A percentile compares a stretch with the other conserved stretches of the same genome.
These are phyloP conservation scores for Cyclophora albipunctata DNA, from an alignment of 2,888 invertebrate genomes.

Conservation along the genomic window DNA sequence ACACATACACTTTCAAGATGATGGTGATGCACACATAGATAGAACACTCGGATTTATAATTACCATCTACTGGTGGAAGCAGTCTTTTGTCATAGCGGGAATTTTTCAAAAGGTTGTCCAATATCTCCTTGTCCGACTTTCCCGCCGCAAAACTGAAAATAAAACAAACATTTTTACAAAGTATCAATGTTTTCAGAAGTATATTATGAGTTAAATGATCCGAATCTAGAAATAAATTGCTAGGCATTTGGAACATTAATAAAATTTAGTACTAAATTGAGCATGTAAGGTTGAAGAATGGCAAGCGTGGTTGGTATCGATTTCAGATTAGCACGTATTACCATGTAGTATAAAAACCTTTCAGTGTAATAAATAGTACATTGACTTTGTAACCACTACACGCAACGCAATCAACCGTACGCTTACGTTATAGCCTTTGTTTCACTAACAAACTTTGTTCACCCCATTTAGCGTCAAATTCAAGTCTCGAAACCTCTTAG, in stretches of 20 bases:
- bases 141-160: constrained; percentile 88
- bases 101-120: constrained; percentile 91
- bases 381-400: constrained; percentile 7
- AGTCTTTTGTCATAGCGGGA: constrained; percentile 95
- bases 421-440: background rate
- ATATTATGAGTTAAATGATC: constrained; percentile 10
- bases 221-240: constrained; percentile 20
- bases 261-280: constrained; percentile 39
- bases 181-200: too few relatives aligned
- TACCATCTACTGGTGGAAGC: constrained; percentile 92
- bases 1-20: background rate
- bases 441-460: too few relatives aligned
- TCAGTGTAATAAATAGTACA: constrained; percentile 25
- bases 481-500: background rate
- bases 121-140: constrained; percentile 93
- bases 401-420: background rate
- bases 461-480: too few relatives aligned
- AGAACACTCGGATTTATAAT: constrained; percentile 22
- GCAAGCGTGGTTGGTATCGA: constrained; percentile 37
- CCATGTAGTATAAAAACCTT: constrained; percentile 30
- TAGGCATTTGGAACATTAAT: constrained; percentile 30
- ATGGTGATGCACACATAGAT: constrained; percentile 5
- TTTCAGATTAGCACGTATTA: constrained; percentile 50
- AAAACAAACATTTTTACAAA: constrained; percentile 9
- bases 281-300: constrained; percentile 30